Evolutionary conservation across 2,113 vertebrate genomes (phyloP), one percentile per base, ranked within the genome.

Genomic region (Seriola quinqueradiata): DNA sequence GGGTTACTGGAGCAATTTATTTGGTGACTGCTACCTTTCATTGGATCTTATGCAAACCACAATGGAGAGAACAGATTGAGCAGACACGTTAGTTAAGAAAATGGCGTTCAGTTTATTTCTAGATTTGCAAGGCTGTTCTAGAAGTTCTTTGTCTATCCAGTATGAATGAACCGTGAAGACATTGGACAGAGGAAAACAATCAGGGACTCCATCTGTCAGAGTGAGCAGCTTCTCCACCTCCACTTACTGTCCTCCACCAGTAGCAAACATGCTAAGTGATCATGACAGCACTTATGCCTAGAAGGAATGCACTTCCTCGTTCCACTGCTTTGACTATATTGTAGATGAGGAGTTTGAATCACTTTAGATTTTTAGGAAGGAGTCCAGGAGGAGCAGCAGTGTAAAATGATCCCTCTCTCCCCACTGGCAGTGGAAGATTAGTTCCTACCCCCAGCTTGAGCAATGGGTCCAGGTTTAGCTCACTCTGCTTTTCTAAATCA

Each of bases 401-500:
- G 75, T 84, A 84, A 92, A 90, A 88, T 70, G 23, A 87, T 90
- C 73, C 77, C 77, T 70, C 59, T 70, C 77, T 82, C 44, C 70
- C 78, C 84, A 86, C 70, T 7, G 60, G 81, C 79, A 70, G 64
- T 75, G 44, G 84, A 81, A 79, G 83, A 90, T 90, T 87, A 83
- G 83, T 86, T 81, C 81, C 75, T 74, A 73, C 73, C 77, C 73
- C 79, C 73, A 1, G 55, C 72, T 78, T 84, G 68, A 83, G 82
- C 66, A 84, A 71, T 68, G 75, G 54, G 70, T 70, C 59, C 73
- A 70, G 82, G 59, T 92, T 91, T 83, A 87, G 79, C 79, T 70
- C 79, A 57, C 66, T 82, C 73, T 74, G 79, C 70, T 82, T 9
- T 90, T 79, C 80, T 89, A 85, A 92, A 89, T 71, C 72, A 58